phyloP scores from a whole-genome alignment of 1,140 invertebrate genomes.

The Drosophila bifasciata region DNA sequence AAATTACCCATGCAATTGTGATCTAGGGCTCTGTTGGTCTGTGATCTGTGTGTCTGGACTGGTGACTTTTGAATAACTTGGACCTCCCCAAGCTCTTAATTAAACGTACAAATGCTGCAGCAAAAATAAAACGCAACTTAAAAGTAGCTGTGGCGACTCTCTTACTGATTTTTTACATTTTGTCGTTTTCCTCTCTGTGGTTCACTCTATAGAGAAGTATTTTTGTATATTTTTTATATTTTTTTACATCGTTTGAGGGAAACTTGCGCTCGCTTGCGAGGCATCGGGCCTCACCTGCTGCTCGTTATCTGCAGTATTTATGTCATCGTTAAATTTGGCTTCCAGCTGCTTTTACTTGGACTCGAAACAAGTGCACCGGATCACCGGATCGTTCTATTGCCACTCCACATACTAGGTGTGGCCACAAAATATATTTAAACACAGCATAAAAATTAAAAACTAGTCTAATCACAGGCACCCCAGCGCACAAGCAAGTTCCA shows the following conservation, averaged over 20 bases:
- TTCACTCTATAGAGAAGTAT: too few relatives aligned
- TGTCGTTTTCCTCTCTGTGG: slow-evolving; percentile 1
- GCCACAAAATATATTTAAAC: slow-evolving; percentile 75
- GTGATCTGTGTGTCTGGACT: too few relatives aligned
- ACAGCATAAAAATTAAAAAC: slow-evolving; percentile 75
- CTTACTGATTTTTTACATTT: slow-evolving; percentile 27
- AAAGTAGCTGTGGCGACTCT: slow-evolving; percentile 10
- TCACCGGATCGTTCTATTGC: slow-evolving; percentile 8
- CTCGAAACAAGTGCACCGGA: slow-evolving; percentile 50
- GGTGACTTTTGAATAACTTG: slow-evolving; percentile 5
- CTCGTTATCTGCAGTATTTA: slow-evolving; percentile 73
- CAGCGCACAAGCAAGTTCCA: slow-evolving; percentile 24
- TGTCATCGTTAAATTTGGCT: slow-evolving; percentile 74
- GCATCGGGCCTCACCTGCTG: slow-evolving; percentile 39
- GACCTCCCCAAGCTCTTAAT: slow-evolving; percentile 17
- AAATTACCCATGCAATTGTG: background rate
- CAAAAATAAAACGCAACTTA: background rate
- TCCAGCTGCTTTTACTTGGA: slow-evolving; percentile 64
- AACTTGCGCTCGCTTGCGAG: slow-evolving; percentile 10
- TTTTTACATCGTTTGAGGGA: slow-evolving; percentile 42
- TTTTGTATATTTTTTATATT: slow-evolving; percentile 5
- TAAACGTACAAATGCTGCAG: slow-evolving; percentile 15
- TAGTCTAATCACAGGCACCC: slow-evolving; percentile 61
- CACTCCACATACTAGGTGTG: slow-evolving; percentile 58
- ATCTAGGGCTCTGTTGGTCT: too few relatives aligned